A percentile compares a stretch with the other conserved stretches of the same genome.
Evolutionary conservation across 2,797 vertebrate genomes (phyloP).

Genomic region (Hippopotamyrus pictus): DNA sequence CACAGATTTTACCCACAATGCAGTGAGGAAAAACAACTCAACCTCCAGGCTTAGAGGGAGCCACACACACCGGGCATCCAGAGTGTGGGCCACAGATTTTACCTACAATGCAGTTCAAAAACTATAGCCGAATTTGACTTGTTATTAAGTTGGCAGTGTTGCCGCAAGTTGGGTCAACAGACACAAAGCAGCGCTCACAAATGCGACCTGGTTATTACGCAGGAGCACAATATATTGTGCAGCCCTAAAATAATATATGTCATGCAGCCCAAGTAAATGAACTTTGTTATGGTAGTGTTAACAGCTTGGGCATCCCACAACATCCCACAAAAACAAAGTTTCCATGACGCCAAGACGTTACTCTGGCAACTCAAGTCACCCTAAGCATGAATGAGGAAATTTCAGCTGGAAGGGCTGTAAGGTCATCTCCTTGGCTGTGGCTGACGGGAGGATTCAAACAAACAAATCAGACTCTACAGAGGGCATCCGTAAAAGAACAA

Average conservation of each 20-base stretch:
- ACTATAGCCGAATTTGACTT: not conserved
- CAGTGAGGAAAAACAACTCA: not conserved
- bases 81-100: not conserved
- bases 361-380: slow-evolving; percentile 3
- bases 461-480: not conserved
- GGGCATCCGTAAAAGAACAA: not conserved
- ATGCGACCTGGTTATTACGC: not conserved
- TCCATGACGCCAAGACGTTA: not conserved
- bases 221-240: not conserved
- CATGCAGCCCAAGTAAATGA: not conserved
- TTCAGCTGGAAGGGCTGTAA: not conserved
- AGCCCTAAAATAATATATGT: not conserved
- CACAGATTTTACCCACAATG: not conserved
- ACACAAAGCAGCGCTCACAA: not conserved
- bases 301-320: not conserved
- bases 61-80: not conserved
- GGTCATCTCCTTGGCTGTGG: not conserved
- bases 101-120: slow-evolving; percentile 5
- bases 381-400: not conserved
- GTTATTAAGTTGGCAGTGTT: not conserved
- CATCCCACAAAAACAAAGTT: not conserved
- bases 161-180: not conserved
- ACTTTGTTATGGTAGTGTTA: not conserved
- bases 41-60: not conserved
- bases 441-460: not conserved